A percentile compares a stretch with the other conserved stretches of the same genome.
phyloP scores from a whole-genome alignment of 2,888 invertebrate species.

The Muschampia plurimacula region DNA sequence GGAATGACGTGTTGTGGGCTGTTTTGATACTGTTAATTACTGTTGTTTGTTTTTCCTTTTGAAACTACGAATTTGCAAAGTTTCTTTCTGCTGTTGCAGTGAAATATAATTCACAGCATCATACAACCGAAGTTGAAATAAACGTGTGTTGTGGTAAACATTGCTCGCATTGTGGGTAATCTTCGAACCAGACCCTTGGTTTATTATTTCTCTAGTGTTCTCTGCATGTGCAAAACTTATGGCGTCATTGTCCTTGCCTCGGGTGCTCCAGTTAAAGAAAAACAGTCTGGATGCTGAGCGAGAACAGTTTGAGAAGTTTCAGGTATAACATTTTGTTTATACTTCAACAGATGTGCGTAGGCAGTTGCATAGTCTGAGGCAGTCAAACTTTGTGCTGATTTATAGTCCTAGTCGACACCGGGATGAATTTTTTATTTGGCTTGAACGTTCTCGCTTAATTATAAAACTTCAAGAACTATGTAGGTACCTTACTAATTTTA shows the following conservation, averaged over 20 bases:
- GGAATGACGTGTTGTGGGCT: background rate
- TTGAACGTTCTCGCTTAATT: no score
- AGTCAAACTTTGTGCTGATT: background rate
- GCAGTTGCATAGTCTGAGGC: background rate
- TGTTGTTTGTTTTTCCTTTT: background rate
- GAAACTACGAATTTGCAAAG: background rate
- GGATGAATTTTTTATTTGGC: no score
- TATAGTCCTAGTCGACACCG: background rate
- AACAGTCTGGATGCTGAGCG: conserved; percentile 91
- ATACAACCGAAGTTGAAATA: background rate
- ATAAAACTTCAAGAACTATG: no score
- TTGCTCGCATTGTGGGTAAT: background rate
- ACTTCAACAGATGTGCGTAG: conserved; percentile 60
- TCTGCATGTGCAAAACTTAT: conserved; percentile 80
- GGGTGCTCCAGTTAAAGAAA: conserved; percentile 90
- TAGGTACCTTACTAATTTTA: no score
- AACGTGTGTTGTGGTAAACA: background rate
- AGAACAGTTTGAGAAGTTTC: conserved; percentile 93
- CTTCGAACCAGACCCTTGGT: conserved; percentile 41
- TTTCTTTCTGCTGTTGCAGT: background rate
- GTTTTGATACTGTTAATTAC: conserved; percentile 11
- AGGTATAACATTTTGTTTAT: conserved; percentile 88
- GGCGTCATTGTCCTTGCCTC: conserved; percentile 90
- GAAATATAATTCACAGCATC: background rate
- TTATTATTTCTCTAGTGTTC: conserved; percentile 56